Conservation (phyloP, 1,140 invertebrate species). For the Neomicropteryx cornuta region DNA sequence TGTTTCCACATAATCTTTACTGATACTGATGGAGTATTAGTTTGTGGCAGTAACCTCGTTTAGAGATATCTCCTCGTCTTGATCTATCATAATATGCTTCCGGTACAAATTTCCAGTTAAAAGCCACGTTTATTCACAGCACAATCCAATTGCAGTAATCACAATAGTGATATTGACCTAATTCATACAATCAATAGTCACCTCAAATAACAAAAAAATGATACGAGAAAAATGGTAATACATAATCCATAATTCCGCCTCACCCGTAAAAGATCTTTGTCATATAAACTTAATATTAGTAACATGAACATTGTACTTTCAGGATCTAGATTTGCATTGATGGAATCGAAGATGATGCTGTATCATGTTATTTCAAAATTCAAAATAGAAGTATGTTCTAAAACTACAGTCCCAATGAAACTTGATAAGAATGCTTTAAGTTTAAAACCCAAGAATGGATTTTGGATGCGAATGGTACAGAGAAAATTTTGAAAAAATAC, state of each 20-base stretch:
- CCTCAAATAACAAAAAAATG: not conserved
- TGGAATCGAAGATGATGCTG: slow-evolving; percentile 38
- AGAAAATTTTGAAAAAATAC: slow-evolving; percentile 7
- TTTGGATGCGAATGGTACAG: slow-evolving; percentile 10
- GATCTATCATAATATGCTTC: too few relatives aligned
- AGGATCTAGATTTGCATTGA: slow-evolving; percentile 31
- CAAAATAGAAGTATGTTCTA: slow-evolving; percentile 10
- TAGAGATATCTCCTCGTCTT: too few relatives aligned
- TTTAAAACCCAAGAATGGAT: slow-evolving; percentile 11
- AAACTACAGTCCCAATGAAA: slow-evolving; percentile 10
- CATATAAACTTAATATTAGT: too few relatives aligned
- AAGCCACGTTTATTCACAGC: slow-evolving; percentile 1
- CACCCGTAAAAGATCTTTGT: too few relatives aligned
- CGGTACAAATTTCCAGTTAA: too few relatives aligned
- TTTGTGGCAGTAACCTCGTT: too few relatives aligned
- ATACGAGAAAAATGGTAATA: not conserved
- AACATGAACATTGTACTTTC: slow-evolving; percentile 3
- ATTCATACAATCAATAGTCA: not conserved
- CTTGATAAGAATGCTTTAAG: slow-evolving; percentile 8
- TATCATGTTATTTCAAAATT: slow-evolving; percentile 20
- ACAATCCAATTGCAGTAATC: not conserved
- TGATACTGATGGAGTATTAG: too few relatives aligned
- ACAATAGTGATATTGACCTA: not conserved
- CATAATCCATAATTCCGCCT: not conserved
- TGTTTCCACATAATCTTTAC: too few relatives aligned